phyloP scores from a whole-genome alignment of 1,140 invertebrate species.

The Ostrea edulis region DNA sequence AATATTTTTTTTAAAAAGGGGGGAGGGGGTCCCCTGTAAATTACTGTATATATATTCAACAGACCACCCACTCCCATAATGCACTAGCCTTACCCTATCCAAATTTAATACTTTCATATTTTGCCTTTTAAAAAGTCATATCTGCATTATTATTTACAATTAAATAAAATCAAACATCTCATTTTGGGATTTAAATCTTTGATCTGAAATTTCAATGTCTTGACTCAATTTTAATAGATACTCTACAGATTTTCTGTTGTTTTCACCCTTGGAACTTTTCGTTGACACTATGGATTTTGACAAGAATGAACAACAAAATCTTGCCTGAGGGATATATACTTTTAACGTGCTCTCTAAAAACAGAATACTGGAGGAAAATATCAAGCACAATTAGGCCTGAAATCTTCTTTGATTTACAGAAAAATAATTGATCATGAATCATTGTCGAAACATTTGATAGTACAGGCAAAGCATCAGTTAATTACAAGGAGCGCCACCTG shows the following conservation, averaged over 20 bases:
- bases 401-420: constrained; percentile 30
- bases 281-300: constrained; percentile 9
- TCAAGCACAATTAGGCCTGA: constrained; percentile 27
- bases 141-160: neutral
- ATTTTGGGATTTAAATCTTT: constrained; percentile 18
- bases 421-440: constrained; percentile 35
- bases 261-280: constrained; percentile 4
- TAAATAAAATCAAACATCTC: neutral
- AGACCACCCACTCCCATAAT: neutral
- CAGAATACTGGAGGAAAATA: constrained; percentile 20
- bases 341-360: constrained; percentile 25
- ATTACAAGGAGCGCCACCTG: constrained; percentile 1
- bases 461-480: neutral
- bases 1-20: too few relatives aligned
- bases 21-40: too few relatives aligned
- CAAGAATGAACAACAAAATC: neutral
- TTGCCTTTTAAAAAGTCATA: neutral
- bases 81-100: neutral
- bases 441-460: neutral
- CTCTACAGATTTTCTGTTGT: neutral
- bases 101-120: constrained; percentile 24
- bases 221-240: neutral
- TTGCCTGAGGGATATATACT: constrained; percentile 1
- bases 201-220: neutral
- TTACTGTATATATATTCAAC: neutral